A percentile compares a stretch with the other conserved stretches of the same genome.
Conservation (phyloP, 2,888 invertebrate species). For the Ormyrus labotus region DNA sequence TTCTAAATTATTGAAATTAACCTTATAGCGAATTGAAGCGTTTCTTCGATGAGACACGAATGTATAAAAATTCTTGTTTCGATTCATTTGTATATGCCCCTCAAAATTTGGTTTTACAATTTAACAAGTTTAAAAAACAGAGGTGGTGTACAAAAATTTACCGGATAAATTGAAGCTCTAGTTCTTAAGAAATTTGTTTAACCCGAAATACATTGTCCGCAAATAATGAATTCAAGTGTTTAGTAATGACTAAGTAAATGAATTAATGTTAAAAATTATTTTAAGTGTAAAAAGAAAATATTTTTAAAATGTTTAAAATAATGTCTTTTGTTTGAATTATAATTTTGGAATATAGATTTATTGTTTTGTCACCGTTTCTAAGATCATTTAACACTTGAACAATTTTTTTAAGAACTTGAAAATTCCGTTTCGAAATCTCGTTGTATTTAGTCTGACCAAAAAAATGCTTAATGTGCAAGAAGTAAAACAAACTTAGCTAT, state of each 20-base stretch:
- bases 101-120: slow-evolving; percentile 6
- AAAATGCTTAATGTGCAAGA: slow-evolving; percentile 51
- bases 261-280: background rate
- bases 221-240: slow-evolving; percentile 22
- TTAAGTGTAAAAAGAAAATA: background rate
- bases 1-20: slow-evolving; percentile 45
- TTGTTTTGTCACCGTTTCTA: too few relatives aligned
- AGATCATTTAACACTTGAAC: slow-evolving; percentile 9
- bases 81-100: slow-evolving; percentile 39
- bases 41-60: slow-evolving; percentile 13
- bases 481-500: slow-evolving; percentile 60
- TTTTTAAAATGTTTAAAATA: slow-evolving; percentile 18
- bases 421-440: slow-evolving; percentile 29
- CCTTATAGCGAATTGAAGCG: slow-evolving; percentile 42
- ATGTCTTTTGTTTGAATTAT: background rate
- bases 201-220: background rate
- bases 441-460: slow-evolving; percentile 48
- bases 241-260: slow-evolving; percentile 22
- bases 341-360: too few relatives aligned
- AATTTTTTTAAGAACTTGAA: slow-evolving; percentile 3
- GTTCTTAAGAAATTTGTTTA: slow-evolving; percentile 28
- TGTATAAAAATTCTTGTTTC: slow-evolving; percentile 30
- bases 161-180: slow-evolving; percentile 19
- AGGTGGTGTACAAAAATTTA: slow-evolving; percentile 16
- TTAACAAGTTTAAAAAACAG: slow-evolving; percentile 25